A percentile compares a stretch with the other conserved stretches of the same genome.
Evolutionary conservation across 2,888 invertebrate species (phyloP).

Genomic region (Leucophenga montana): DNA sequence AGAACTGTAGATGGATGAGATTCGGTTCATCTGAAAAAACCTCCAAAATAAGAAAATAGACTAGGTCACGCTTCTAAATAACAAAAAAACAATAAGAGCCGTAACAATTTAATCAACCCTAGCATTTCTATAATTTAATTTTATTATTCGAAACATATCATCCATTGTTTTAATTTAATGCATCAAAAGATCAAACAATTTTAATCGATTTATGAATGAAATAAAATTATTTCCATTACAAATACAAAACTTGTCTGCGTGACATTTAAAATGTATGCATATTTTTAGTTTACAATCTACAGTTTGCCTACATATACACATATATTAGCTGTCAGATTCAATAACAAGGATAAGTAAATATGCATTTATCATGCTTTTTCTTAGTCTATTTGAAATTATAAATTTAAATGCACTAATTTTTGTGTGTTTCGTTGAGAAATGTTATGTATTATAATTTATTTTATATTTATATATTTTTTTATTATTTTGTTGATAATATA

Average conservation of each 20-base stretch:
- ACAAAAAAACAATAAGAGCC: too few species aligned
- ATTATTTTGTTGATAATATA: neutral
- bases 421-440: neutral
- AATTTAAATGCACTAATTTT: constrained; percentile 17
- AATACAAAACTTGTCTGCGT: neutral
- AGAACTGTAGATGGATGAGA: too few species aligned
- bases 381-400: neutral
- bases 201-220: neutral
- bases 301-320: neutral
- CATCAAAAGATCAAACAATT: neutral
- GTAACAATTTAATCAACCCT: too few species aligned
- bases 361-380: neutral
- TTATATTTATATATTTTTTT: neutral
- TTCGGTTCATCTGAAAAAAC: too few species aligned
- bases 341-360: constrained; percentile 17
- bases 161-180: too few species aligned
- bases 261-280: neutral
- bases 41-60: too few species aligned
- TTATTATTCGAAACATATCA: too few species aligned
- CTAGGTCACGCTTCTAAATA: too few species aligned
- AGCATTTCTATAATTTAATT: too few species aligned
- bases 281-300: neutral
- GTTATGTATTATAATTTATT: neutral
- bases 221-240: neutral
- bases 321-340: constrained; percentile 2